phyloP scores from a whole-genome alignment of 2,113 vertebrate genomes.

The Hirundichthys speculiger region DNA sequence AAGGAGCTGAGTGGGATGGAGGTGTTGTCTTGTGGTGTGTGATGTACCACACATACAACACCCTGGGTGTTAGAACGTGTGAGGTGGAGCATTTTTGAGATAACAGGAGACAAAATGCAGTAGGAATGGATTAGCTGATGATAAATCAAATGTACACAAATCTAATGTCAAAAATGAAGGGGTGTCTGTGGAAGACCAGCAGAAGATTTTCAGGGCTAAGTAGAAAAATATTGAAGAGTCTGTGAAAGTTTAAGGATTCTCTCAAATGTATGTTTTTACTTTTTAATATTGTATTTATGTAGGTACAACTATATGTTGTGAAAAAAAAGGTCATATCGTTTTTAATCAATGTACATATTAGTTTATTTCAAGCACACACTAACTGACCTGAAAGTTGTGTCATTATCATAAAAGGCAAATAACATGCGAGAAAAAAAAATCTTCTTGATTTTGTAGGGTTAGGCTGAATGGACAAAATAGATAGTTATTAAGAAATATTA shows the following conservation, averaged over 20 bases:
- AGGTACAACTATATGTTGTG: too few relatives aligned
- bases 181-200: conserved; percentile 3
- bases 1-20: conserved; percentile 18
- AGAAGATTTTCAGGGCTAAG: conserved; percentile 16
- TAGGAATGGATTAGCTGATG: conserved; percentile 55
- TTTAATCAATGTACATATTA: neutral
- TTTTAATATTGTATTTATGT: neutral
- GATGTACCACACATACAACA: conserved; percentile 42
- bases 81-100: conserved; percentile 50
- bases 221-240: conserved; percentile 11
- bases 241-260: neutral
- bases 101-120: conserved; percentile 64
- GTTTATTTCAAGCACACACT: neutral
- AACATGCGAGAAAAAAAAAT: neutral
- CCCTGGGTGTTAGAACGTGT: conserved; percentile 26
- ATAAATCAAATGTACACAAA: conserved; percentile 50
- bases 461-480: neutral
- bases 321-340: neutral
- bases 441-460: conserved; percentile 12
- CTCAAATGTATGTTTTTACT: neutral
- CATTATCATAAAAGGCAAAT: conserved; percentile 14
- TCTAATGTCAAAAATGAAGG: conserved; percentile 22
- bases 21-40: conserved; percentile 17
- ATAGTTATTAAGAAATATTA: neutral
- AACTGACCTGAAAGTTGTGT: neutral